Evolutionary conservation across 2,888 invertebrate genomes (phyloP).

Genomic region (Caenorhabditis uteleia): DNA sequence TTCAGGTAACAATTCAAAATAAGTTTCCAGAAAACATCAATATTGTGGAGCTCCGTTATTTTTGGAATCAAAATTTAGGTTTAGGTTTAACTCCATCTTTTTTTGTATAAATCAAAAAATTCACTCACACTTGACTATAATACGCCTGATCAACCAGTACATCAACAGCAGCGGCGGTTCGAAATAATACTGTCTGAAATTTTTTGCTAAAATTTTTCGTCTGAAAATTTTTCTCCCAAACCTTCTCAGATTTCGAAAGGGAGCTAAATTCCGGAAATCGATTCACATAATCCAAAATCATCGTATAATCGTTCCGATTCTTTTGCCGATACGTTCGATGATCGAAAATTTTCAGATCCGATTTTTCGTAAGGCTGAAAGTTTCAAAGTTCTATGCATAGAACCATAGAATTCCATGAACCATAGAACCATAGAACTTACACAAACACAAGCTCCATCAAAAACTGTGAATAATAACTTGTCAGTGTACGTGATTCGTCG

Average conservation of each 20-base stretch:
- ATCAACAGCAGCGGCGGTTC: slow-evolving; percentile 33
- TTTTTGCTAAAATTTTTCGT: too few relatives aligned
- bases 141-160: slow-evolving; percentile 23
- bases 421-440: slow-evolving; percentile 8
- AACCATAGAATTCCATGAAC: too few relatives aligned
- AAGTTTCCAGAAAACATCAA: too few relatives aligned
- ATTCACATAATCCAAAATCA: slow-evolving; percentile 35
- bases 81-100: too few relatives aligned
- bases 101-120: not conserved
- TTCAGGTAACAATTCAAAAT: too few relatives aligned
- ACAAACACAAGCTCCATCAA: slow-evolving; percentile 34
- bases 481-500: slow-evolving; percentile 30
- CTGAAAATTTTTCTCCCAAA: too few relatives aligned
- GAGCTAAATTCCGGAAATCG: slow-evolving; percentile 23
- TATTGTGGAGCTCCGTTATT: too few relatives aligned
- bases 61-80: too few relatives aligned
- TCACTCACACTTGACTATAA: slow-evolving; percentile 22
- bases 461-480: slow-evolving; percentile 9
- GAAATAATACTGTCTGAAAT: slow-evolving; percentile 24
- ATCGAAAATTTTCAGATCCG: slow-evolving; percentile 19
- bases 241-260: slow-evolving; percentile 25
- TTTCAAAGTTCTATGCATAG: too few relatives aligned
- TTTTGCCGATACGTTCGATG: slow-evolving; percentile 21
- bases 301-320: slow-evolving; percentile 30
- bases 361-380: slow-evolving; percentile 27